Conservation (phyloP, 2,888 invertebrate species). For the Drosophila lacicola region DNA sequence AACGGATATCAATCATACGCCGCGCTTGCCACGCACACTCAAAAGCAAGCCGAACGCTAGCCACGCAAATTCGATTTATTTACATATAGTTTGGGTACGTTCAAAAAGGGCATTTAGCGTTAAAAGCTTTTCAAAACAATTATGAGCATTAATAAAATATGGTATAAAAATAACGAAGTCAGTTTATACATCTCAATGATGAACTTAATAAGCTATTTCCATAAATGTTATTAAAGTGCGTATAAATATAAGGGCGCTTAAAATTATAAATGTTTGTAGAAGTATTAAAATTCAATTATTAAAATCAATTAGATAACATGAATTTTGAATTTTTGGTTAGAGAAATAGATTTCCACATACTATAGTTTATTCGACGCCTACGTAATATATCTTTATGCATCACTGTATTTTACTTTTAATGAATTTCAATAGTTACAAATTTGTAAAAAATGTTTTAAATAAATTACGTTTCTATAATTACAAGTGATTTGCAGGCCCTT, state of each 20-base stretch:
- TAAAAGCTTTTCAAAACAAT: slow-evolving; percentile 58
- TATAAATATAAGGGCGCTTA: background rate
- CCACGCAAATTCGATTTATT: slow-evolving; percentile 48
- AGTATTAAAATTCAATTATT: too few relatives aligned
- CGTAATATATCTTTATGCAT: too few relatives aligned
- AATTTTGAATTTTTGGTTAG: too few relatives aligned
- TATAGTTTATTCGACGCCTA: too few relatives aligned
- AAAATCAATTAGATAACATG: too few relatives aligned
- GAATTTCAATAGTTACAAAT: too few relatives aligned
- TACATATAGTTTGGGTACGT: slow-evolving; percentile 14
- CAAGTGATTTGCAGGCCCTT: too few relatives aligned
- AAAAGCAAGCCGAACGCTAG: slow-evolving; percentile 2
- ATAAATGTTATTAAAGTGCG: background rate
- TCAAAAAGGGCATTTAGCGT: slow-evolving; percentile 18
- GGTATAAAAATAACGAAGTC: background rate
- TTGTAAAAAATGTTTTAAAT: too few relatives aligned
- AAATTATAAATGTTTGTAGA: too few relatives aligned
- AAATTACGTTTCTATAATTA: too few relatives aligned
- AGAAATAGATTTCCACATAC: too few relatives aligned
- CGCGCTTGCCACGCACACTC: slow-evolving; percentile 10
- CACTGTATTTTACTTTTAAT: too few relatives aligned
- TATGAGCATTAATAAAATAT: slow-evolving; percentile 15
- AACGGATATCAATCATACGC: slow-evolving; percentile 54
- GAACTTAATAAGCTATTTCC: background rate
- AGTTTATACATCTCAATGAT: background rate